Evolutionary conservation across 1,140 invertebrate species (phyloP), one percentile per base, ranked within the genome.

Genomic region (Radopholus similis): DNA sequence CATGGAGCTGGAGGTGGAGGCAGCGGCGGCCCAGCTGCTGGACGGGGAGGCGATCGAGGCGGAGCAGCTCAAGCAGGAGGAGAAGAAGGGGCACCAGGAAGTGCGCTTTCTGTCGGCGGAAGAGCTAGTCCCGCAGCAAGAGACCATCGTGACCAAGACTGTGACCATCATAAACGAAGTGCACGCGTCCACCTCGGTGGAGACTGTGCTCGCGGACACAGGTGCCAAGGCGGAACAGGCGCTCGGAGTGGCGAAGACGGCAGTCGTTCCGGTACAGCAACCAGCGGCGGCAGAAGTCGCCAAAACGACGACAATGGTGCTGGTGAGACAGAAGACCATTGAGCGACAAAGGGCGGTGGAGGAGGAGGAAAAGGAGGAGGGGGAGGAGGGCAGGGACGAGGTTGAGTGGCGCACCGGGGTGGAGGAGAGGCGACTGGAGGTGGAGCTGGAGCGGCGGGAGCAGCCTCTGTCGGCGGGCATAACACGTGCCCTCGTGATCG

Each of bases 101-200:
- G 40, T 28, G 11, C 13, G 9, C n/a, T 28, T 59, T 58, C n/a
- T 58, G 55, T 18, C 47, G 13, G 6, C 44, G 13, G 5, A n/a
- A 13, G 6, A n/a, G 1, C 0, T 28, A 5, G 15, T 51, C 23
- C 47, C 47, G 2, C n/a, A 26, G n/a, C 4, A 21, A 28, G 47
- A 51, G 0, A 28, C 9, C 9, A 51, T 26, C 4, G 18, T 28
- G 4, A 26, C 47, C 47, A 51, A 23, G 30, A 51, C 47, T 9
- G 47, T 51, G 23, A 51, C 23, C 47, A 51, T 51, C n/a, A 28
- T 51, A 21, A 51, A 51, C 47, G 47, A 51, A 51, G 47, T 51
- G 47, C 47, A 51, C 1, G 47, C 47, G 13, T 51, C 47, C 8
- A 51, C 47, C 23, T 51, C 47, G 47, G 47, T 51, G 47, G 47